Base-by-base conservation (phyloP, 2,113 vertebrate genomes). In the Amazona vittata region DNA sequence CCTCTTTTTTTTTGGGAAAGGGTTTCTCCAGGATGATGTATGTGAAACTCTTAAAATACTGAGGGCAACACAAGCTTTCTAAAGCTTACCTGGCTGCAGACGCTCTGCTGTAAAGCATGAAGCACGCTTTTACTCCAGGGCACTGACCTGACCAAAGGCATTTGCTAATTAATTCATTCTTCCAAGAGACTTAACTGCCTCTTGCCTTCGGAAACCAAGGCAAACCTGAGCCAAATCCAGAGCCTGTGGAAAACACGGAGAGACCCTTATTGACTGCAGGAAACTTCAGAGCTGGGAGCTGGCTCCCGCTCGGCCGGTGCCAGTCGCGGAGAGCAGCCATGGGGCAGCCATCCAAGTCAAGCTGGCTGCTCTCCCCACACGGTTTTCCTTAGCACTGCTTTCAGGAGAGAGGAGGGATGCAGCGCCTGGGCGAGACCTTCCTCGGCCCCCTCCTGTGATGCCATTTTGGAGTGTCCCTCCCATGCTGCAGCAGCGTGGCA, bases 101-200 rank as follows among this genome's bases (percentile, higher is more conserved):
- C 86, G 78, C 39, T 19, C 14, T 10, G 79, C 91, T 92, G 43
- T 41, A 69, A 70, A 57, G 78, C 70, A 11, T 1, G 35, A 59
- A 59, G 24, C 57, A 59, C 9, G 57, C 57, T 59, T 59, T 59
- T 59, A 35, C 57, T 59, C 13, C 33, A 41, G 94, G 94, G 94
- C 92, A 33, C 92, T 59, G 94, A 96, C 95, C 93, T 81, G 74
- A 91, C 95, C 96, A 96, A 95, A 96, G 95, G 95, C 87, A 97
- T 95, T 75, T 8, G 76, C 96, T 96, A 90, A 96, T 96, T 96
- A 94, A 95, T 97, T 95, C 93, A 88, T 91, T 97, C 94, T 96
- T 97, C 86, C 92, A 90, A 80, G 70, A 92, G 87, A 86, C 92
- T 97, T 93, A 94, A 95, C 91, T 94, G 91, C 92, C 95, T 95